phyloP scores from a whole-genome alignment of 1,140 invertebrate species.

The Zaprionus ornatus region DNA sequence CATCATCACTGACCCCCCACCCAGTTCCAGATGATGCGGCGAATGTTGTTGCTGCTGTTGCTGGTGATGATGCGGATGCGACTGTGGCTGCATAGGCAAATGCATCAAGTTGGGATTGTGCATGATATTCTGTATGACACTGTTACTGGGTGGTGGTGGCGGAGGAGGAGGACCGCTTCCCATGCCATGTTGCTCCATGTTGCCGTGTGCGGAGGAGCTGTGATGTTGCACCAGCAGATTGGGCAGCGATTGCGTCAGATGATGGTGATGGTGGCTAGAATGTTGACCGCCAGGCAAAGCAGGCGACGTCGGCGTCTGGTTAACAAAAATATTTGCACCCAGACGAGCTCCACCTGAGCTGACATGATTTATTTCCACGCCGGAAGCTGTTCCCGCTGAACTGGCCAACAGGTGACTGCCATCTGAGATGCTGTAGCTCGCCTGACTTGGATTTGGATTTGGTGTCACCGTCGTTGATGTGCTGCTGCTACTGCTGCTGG shows the following conservation, averaged over 20 bases:
- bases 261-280: constrained; percentile 40
- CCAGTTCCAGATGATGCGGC: constrained; percentile 61
- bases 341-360: constrained; percentile 10
- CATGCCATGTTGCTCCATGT: constrained; percentile 61
- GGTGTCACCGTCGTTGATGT: constrained; percentile 37
- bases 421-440: constrained; percentile 53
- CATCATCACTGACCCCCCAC: constrained; percentile 33
- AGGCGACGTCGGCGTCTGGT: constrained; percentile 47
- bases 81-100: constrained; percentile 52
- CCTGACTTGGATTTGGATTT: constrained; percentile 53
- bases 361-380: constrained; percentile 54
- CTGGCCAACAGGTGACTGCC: constrained; percentile 37
- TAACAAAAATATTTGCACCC: constrained; percentile 51
- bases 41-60: constrained; percentile 54
- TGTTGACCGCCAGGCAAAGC: constrained; percentile 26
- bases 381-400: not conserved
- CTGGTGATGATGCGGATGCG: constrained; percentile 53
- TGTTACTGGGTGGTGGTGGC: constrained; percentile 27
- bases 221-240: constrained; percentile 76
- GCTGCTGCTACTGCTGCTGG: constrained; percentile 6
- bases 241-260: constrained; percentile 61
- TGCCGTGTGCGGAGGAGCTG: constrained; percentile 27
- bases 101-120: constrained; percentile 80
- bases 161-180: constrained; percentile 16
- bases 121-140: constrained; percentile 67